These are phyloP conservation scores for Lagorchestes hirsutus DNA, from an alignment of 2,797 vertebrate species.

Conservation along the genomic window DNA sequence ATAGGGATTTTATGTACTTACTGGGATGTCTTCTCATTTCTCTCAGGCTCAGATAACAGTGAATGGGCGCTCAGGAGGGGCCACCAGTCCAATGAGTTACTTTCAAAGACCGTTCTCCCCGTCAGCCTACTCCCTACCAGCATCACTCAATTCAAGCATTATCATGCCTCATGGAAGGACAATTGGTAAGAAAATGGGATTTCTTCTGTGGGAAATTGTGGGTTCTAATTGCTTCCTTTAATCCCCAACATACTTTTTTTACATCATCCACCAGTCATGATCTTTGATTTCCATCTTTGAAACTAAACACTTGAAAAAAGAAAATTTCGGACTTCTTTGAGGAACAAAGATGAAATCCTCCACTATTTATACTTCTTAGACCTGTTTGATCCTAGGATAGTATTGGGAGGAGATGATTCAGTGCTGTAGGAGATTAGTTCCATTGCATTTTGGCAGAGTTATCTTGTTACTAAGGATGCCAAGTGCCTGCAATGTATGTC, in stretches of 20 bases:
- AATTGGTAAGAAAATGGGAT: constrained; percentile 89
- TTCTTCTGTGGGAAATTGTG: background rate
- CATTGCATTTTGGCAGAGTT: no score
- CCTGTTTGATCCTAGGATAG: background rate
- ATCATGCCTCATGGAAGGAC: constrained; percentile 91
- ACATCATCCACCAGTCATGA: background rate
- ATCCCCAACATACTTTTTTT: background rate
- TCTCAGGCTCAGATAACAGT: constrained; percentile 93
- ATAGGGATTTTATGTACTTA: constrained; percentile 53
- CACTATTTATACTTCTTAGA: background rate
- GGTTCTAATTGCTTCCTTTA: background rate
- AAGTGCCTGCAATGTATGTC: background rate
- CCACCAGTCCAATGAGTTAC: constrained; percentile 89
- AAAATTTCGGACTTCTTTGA: background rate
- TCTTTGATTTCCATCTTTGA: background rate
- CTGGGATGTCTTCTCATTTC: constrained; percentile 80
- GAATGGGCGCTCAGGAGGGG: constrained; percentile 91
- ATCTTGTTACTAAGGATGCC: background rate
- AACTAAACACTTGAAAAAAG: background rate
- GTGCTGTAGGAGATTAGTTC: background rate
- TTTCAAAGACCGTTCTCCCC: constrained; percentile 95
- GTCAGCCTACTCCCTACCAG: constrained; percentile 91
- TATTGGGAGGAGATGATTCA: background rate
- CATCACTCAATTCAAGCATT: constrained; percentile 90
- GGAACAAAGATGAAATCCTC: background rate